Evolutionary conservation across 2,797 vertebrate species (phyloP).

Genomic region (Pampus argenteus): DNA sequence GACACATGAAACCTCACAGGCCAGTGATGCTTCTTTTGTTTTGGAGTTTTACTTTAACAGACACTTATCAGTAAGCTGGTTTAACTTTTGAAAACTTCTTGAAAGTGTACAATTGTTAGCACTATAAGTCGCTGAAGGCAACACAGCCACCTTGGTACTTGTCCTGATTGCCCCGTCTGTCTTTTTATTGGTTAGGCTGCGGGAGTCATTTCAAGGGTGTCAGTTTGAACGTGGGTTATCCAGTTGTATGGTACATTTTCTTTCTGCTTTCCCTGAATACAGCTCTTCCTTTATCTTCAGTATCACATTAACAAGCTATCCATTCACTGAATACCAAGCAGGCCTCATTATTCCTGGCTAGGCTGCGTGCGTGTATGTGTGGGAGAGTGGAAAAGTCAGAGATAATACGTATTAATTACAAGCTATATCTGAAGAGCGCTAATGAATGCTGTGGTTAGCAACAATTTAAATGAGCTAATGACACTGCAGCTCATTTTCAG

Average conservation of each 20-base stretch:
- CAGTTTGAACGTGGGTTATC: conserved; percentile 67
- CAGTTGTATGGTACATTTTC: conserved; percentile 67
- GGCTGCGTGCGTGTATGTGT: conserved; percentile 36
- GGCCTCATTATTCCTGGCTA: conserved; percentile 69
- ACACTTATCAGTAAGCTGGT: background rate
- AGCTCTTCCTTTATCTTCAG: conserved; percentile 72
- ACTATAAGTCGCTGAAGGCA: conserved; percentile 16
- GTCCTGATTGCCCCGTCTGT: conserved; percentile 43
- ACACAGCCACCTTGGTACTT: conserved; percentile 37
- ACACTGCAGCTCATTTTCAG: conserved; percentile 75
- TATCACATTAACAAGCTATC: conserved; percentile 79
- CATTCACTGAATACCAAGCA: conserved; percentile 81
- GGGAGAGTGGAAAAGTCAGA: conserved; percentile 68
- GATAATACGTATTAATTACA: conserved; percentile 84
- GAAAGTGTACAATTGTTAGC: conserved; percentile 15
- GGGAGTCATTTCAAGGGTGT: conserved; percentile 79
- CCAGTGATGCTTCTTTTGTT: background rate
- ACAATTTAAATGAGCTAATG: conserved; percentile 83
- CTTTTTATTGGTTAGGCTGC: conserved; percentile 55
- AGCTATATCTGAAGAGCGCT: conserved; percentile 80
- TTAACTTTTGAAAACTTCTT: conserved; percentile 21
- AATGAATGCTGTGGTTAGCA: conserved; percentile 82
- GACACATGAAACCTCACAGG: background rate
- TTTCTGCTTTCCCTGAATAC: conserved; percentile 64
- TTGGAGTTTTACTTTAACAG: background rate